Evolutionary conservation across 1,140 invertebrate species (phyloP), one percentile per base, ranked within the genome.

Genomic region (Solen grandis): DNA sequence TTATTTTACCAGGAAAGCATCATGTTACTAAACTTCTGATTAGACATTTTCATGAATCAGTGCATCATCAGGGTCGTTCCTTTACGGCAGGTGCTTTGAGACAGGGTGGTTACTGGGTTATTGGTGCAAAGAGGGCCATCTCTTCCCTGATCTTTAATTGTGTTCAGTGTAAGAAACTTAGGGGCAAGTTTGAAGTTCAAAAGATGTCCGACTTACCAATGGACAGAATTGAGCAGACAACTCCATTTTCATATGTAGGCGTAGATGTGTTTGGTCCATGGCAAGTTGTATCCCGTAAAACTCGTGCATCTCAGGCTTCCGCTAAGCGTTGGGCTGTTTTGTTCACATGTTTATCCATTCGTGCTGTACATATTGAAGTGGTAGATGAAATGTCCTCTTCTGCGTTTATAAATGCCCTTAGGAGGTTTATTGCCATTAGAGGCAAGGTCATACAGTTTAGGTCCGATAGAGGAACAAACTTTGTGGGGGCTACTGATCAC

Each of bases 81-180:
- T 55, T 79, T 33, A 69, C 65, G 19, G 29, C 68, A 46, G 75
- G 72, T 27, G 69, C 72, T 16, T 35, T 86, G 27, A 63, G 86
- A 54, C 33, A 69, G 3, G 65, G 52, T 54, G 84, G 84, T 25
- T 82, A 69, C 46, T 86, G 86, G 84, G 65, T 86, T 14, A 59
- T 76, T 38, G 75, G 82, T 60, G 41, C 22, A 13, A 84, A 74
- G 27, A 46, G 52, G 14, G 19, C 65, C 27, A 36, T 86, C 31
- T 62, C 60, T 0, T 55, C 52, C 16, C n/a, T 68, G 2, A 82
- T 84, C 19, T 57, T 76, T 41, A 76, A 78, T 25, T 76, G 59
- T 52, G 38, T 65, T 0, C 63, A 25, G 19, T 70, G 73, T 52
- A 52, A 69, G 5, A 57, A 29, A 55, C 38, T 76, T 16, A 31